Evolutionary conservation across 1,140 invertebrate genomes (phyloP).

Genomic region (Pantala flavescens): DNA sequence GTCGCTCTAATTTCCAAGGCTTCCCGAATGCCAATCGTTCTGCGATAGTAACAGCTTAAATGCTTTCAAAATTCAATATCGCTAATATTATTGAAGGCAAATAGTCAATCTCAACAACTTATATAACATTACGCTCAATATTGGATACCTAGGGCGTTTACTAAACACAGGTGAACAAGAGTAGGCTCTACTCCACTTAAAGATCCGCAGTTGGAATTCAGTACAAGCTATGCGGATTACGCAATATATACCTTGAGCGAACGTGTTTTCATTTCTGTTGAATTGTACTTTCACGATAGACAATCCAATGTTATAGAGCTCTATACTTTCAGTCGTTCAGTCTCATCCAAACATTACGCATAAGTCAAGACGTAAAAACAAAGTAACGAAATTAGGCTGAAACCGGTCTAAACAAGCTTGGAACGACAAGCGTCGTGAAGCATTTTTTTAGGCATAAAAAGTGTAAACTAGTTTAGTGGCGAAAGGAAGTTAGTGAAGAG

Average conservation of each 20-base stretch:
- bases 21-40: too few species aligned
- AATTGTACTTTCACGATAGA: slow-evolving; percentile 7
- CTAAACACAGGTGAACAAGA: background rate
- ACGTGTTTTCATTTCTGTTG: slow-evolving; percentile 6
- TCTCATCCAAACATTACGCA: background rate
- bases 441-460: too few species aligned
- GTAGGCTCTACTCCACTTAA: slow-evolving; percentile 5
- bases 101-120: too few species aligned
- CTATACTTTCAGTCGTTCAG: background rate
- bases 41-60: too few species aligned
- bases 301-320: background rate
- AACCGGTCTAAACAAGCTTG: background rate
- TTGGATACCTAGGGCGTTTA: background rate
- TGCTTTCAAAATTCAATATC: too few species aligned
- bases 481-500: too few species aligned
- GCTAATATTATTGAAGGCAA: too few species aligned
- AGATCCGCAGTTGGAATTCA: slow-evolving; percentile 8
- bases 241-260: background rate
- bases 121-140: background rate
- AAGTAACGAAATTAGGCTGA: background rate
- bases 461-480: too few species aligned
- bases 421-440: background rate
- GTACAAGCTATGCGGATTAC: background rate
- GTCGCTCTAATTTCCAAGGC: too few species aligned
- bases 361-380: background rate